Percentiles rank a stretch among this genome's conserved stretches.
phyloP scores from a whole-genome alignment of 1,140 invertebrate genomes.

The Lepidotrigona ventralis region DNA sequence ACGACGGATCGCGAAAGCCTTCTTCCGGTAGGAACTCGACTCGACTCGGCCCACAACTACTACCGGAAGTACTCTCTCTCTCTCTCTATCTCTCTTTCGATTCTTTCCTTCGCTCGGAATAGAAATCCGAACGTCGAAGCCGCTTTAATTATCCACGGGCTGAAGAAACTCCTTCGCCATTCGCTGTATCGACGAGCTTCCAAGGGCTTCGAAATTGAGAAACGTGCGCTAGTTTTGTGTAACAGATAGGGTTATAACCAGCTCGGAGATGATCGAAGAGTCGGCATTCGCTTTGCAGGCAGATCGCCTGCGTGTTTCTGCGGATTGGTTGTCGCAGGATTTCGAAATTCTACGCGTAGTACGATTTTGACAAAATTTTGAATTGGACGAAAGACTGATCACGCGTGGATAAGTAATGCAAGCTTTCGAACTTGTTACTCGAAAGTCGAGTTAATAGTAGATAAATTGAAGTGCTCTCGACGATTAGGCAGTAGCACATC shows the following conservation, averaged over 20 bases:
- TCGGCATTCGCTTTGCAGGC: neutral
- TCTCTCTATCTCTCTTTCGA: no score
- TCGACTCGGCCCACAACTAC: neutral
- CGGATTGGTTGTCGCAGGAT: neutral
- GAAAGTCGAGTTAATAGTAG: neutral
- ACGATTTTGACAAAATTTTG: no score
- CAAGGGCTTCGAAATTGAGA: neutral
- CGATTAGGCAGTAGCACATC: no score
- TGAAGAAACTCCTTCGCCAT: neutral
- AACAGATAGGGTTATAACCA: neutral
- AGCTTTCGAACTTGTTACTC: neutral
- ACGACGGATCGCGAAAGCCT: neutral
- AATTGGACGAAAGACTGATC: no score
- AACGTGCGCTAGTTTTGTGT: neutral
- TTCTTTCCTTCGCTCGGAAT: neutral
- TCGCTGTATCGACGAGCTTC: neutral
- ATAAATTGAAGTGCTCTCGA: no score
- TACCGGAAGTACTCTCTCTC: neutral
- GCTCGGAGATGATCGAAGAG: no score
- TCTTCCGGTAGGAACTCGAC: neutral
- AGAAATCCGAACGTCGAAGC: neutral
- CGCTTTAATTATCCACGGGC: neutral
- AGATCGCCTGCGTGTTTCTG: neutral
- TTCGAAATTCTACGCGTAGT: no score
- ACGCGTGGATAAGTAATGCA: no score